These are phyloP conservation scores for Ranitomeya variabilis DNA, from an alignment of 2,113 vertebrate species.

Conservation along the genomic window DNA sequence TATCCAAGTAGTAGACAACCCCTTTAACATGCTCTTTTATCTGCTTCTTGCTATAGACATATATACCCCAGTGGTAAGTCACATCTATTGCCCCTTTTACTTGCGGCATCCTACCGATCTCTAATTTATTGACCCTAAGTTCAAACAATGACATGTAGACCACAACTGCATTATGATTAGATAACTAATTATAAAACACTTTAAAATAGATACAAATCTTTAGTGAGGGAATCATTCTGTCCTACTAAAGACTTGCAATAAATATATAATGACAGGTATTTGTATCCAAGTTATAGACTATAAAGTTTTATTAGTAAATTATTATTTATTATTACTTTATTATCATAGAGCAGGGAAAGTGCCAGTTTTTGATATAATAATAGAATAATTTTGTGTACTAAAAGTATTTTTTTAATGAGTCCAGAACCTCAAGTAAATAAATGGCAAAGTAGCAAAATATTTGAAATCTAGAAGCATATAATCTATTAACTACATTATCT, in stretches of 20 bases:
- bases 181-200: not conserved
- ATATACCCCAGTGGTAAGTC: not conserved
- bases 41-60: not conserved
- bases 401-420: not conserved
- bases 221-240: not conserved
- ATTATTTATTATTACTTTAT: not conserved
- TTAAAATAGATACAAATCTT: not conserved
- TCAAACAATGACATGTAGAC: too few species aligned
- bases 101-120: not conserved
- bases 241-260: not conserved
- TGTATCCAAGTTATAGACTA: not conserved
- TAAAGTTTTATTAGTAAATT: not conserved
- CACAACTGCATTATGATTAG: not conserved
- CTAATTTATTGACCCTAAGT: too few species aligned
- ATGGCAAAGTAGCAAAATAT: not conserved
- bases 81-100: not conserved
- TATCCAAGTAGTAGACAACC: too few species aligned
- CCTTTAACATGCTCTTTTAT: not conserved
- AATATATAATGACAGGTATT: not conserved
- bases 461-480: not conserved
- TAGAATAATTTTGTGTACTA: not conserved
- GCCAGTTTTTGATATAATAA: not conserved
- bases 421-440: not conserved
- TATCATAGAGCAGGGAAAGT: not conserved
- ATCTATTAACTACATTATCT: too few species aligned